A percentile compares a stretch with the other conserved stretches of the same genome.
These are phyloP conservation scores for Brachionus koreanus DNA, from an alignment of 1,140 invertebrate genomes.

Conservation along the genomic window DNA sequence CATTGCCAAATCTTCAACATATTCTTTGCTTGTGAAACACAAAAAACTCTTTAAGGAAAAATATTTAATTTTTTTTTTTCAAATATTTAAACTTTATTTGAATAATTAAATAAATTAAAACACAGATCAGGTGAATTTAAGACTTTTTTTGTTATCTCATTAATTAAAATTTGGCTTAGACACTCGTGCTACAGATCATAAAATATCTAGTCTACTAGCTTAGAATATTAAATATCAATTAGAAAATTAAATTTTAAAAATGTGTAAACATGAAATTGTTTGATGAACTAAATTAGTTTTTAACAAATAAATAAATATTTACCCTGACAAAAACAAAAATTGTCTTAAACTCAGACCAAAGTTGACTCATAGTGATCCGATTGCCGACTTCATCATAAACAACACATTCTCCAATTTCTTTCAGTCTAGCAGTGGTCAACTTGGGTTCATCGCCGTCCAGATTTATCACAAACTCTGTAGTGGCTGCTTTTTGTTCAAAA, in stretches of 20 bases:
- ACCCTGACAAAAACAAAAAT: constrained; percentile 38
- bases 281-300: too few species aligned
- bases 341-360: constrained; percentile 39
- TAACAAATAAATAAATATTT: too few species aligned
- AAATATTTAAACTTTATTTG: background rate
- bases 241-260: background rate
- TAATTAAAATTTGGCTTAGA: background rate
- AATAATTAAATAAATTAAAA: background rate
- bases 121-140: background rate
- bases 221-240: background rate
- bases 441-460: background rate
- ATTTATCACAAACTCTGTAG: constrained; percentile 19
- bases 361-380: background rate
- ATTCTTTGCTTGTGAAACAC: constrained; percentile 38
- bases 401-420: background rate
- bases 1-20: constrained; percentile 32
- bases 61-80: background rate
- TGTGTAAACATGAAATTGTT: too few species aligned
- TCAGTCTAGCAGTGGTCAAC: background rate
- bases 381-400: constrained; percentile 39
- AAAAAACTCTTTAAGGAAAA: constrained; percentile 31
- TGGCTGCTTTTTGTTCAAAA: constrained; percentile 12
- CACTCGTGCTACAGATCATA: background rate
- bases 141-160: background rate
- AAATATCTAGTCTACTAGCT: background rate